phyloP scores from a whole-genome alignment of 2,888 invertebrate species.

The Pachycephus smyrnensis region DNA sequence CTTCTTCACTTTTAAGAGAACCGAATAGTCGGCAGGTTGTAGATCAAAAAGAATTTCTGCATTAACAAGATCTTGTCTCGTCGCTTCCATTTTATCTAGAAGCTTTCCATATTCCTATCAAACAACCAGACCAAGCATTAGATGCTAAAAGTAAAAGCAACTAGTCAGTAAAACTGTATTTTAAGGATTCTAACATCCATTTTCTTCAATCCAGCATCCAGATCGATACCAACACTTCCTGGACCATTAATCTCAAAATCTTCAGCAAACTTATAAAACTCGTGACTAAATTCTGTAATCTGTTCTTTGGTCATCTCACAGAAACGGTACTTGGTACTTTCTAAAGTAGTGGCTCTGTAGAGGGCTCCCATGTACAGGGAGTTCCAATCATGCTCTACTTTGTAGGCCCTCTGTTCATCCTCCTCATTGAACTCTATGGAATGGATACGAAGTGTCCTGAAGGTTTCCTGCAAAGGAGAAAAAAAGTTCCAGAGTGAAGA shows the following conservation, averaged over 20 bases:
- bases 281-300: constrained; percentile 75
- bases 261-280: constrained; percentile 76
- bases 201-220: constrained; percentile 78
- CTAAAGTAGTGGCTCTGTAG: constrained; percentile 77
- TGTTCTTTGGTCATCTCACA: constrained; percentile 83
- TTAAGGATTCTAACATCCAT: constrained; percentile 72
- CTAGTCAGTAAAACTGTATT: background rate
- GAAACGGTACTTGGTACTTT: constrained; percentile 88
- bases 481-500: background rate
- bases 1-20: constrained; percentile 74
- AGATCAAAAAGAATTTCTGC: constrained; percentile 91
- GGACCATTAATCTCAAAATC: constrained; percentile 84
- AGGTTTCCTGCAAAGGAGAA: constrained; percentile 76
- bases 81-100: constrained; percentile 76
- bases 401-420: constrained; percentile 72
- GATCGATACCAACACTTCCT: constrained; percentile 80
- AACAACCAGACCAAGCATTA: constrained; percentile 29
- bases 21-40: constrained; percentile 85
- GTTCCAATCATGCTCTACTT: constrained; percentile 78
- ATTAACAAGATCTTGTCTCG: constrained; percentile 74
- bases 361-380: constrained; percentile 76
- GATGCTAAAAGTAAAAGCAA: background rate
- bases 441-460: constrained; percentile 80
- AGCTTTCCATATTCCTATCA: constrained; percentile 74
- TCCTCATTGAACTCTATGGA: constrained; percentile 73